Base-by-base conservation (phyloP, 2,888 invertebrate species). In the Drosophila vallismaia region DNA sequence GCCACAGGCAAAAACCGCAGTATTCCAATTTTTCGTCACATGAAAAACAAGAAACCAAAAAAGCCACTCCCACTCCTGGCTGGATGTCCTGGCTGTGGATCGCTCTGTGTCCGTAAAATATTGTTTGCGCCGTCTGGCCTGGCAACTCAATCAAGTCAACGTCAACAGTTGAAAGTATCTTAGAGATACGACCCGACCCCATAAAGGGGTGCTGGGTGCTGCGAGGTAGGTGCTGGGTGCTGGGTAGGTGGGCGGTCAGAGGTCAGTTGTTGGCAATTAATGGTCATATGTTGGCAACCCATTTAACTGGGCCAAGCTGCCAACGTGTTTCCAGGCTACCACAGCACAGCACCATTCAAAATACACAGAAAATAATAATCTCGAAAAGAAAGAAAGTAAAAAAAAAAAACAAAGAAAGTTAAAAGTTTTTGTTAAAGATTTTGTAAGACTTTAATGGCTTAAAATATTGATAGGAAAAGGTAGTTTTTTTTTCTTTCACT, bases 1-100 rank as follows among this genome's bases (percentile, higher is more conserved):
- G 60, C 69, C 76, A 51, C 66, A 60, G 38, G 36, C 36, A 44
- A 66, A 75, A 81, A 71, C 74, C 71, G 58, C 78, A 69, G 63
- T 62, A 60, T 64, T 82, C 76, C 83, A 71, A 76, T 78, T 81
- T 77, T 71, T 74, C 60, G 14, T 36, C 31, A 8, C 12, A 52
- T 52, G 14, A 33, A 42, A 9, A 9, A 9, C 14, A 9, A 31
- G 4, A 9, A 31, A 8, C 7, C 9, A 28, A 38, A 6, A 28
- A 14, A 29, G 12, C 28, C 44, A 36, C 36, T n/a, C n/a, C n/a
- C n/a, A n/a, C n/a, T n/a, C n/a, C 5, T 28, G 28, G 28, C 28
- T 5, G 28, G 14, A 40, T 12, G 12, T 40, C 14, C 33, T 26
- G 9, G 8, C 26, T 19, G 2, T 19, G 19, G 19, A 19, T 12